phyloP scores from a whole-genome alignment of 2,113 vertebrate species.

The Ameiurus melas region DNA sequence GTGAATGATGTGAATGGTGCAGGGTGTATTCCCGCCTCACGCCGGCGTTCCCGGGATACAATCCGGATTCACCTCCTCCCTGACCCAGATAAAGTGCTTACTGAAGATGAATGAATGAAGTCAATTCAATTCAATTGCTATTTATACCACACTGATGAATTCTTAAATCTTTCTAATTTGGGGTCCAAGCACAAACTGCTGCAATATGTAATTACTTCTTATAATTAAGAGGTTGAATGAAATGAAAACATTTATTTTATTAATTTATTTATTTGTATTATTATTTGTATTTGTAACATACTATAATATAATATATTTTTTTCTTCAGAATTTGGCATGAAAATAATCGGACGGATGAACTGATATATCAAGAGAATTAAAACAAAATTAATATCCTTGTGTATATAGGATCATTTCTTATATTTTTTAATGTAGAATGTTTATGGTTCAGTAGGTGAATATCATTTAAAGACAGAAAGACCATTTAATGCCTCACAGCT shows the following conservation, averaged over 20 bases:
- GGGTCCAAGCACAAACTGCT: too few relatives aligned
- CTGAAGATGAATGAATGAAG: background rate
- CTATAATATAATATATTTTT: too few relatives aligned
- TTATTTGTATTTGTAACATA: too few relatives aligned
- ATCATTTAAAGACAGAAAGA: background rate
- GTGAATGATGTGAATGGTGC: too few relatives aligned
- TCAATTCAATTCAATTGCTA: too few relatives aligned
- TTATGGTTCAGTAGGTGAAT: background rate
- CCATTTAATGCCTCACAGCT: background rate
- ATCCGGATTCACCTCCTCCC: background rate
- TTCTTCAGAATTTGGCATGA: background rate
- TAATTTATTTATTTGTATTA: too few relatives aligned
- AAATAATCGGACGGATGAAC: background rate
- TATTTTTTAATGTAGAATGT: background rate
- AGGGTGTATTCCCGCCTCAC: background rate
- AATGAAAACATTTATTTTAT: too few relatives aligned
- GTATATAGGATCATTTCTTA: too few relatives aligned
- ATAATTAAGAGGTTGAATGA: background rate
- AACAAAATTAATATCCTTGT: too few relatives aligned
- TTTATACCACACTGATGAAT: too few relatives aligned
- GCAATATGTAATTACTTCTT: background rate
- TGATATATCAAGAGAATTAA: background rate
- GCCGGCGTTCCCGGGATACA: background rate
- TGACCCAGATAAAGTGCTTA: background rate
- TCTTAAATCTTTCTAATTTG: too few relatives aligned